A percentile compares a stretch with the other conserved stretches of the same genome.
Conservation (phyloP, 2,888 invertebrate species). For the Hybos culiciformis region DNA sequence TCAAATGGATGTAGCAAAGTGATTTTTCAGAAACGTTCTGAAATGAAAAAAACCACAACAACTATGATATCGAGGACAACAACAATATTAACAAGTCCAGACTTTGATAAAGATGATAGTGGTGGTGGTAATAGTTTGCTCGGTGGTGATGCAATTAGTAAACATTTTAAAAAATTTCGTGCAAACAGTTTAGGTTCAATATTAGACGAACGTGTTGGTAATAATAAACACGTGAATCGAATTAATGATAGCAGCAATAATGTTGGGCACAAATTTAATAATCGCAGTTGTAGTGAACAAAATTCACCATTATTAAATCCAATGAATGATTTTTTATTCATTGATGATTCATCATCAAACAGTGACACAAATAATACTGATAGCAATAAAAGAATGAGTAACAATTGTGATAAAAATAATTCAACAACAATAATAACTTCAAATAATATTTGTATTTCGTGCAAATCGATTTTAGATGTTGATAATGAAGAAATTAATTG, state of each 20-base stretch:
- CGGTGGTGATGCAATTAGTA: slow-evolving; percentile 17
- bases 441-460: not conserved
- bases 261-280: no score
- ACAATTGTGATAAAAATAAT: not conserved
- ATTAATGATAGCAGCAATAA: no score
- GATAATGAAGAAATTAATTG: not conserved
- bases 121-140: slow-evolving; percentile 24
- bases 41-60: slow-evolving; percentile 25
- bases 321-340: slow-evolving; percentile 1
- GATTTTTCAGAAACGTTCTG: slow-evolving; percentile 21
- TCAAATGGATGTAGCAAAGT: slow-evolving; percentile 13
- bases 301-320: not conserved
- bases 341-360: not conserved
- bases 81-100: slow-evolving; percentile 7
- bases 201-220: slow-evolving; percentile 20
- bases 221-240: slow-evolving; percentile 5
- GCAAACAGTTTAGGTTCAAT: slow-evolving; percentile 31
- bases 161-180: slow-evolving; percentile 20
- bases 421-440: not conserved
- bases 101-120: slow-evolving; percentile 18
- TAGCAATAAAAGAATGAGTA: not conserved
- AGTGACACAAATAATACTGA: not conserved
- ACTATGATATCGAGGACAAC: slow-evolving; percentile 28
- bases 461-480: no score
- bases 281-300: not conserved